Base-by-base conservation (phyloP, 2,113 vertebrate genomes). In the Lates calcarifer region DNA sequence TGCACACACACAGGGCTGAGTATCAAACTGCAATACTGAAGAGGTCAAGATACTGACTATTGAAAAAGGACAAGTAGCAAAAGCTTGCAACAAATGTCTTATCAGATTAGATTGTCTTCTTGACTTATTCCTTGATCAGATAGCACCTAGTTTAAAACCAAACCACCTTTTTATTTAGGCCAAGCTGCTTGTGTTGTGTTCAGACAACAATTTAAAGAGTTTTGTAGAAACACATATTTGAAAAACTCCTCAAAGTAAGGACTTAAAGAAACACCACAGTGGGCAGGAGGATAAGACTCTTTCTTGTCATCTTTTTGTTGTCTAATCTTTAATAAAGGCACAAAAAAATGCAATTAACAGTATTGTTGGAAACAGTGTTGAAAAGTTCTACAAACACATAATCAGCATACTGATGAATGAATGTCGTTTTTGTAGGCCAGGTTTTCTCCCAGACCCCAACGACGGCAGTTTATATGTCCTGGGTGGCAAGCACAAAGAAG, bases 391-490 rank as follows among this genome's bases (percentile, higher is more conserved):
- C 22, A 39, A 24, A 47, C 45, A 20, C 18, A 20, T 37, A 26
- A 31, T 47, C 15, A 45, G 35, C 22, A 12, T 68, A 10, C 51
- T 41, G 4, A 43, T 31, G 20, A 22, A 6, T 64, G 1, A 60
- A 22, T 67, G 43, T 35, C 85, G 3, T n/a, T 84, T 68, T n/a
- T 79, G 3, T 88, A 99, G 98, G 81, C 97, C 95, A 0, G 96
- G 97, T 0, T 99, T 99, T 81, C 97, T 99, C 55, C 97, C 98
- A 0, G 97, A 99, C 86, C 98, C 98, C 56, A 96, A 95, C 1
- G 98, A 99, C 2, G 98, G 98, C 93, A 98, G 97, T 89, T 92
- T 99, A 31, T 99, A 99, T 35, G 86, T 98, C 41, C 88, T 99
- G 67, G 97, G 96, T 43, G 96, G 96, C 17, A 97, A 97, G 78